Percentiles rank a stretch among this genome's conserved stretches.
phyloP scores from a whole-genome alignment of 2,797 vertebrate genomes.

The Molothrus aeneus region DNA sequence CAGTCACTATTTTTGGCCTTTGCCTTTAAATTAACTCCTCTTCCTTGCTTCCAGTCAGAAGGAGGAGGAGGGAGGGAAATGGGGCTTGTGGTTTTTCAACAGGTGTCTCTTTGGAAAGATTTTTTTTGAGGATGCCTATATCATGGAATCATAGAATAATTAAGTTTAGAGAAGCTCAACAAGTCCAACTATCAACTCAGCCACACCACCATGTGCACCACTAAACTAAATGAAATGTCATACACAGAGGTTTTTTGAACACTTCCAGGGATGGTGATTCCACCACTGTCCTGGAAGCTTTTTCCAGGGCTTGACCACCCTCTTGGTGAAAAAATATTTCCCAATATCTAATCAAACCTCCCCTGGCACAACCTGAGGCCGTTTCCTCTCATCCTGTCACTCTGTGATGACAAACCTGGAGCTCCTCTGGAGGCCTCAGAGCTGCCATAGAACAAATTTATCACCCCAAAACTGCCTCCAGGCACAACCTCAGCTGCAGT shows the following conservation, averaged over 20 bases:
- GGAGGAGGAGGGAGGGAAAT: neutral
- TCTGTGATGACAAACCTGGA: neutral
- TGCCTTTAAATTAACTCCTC: neutral
- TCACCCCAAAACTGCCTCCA: neutral
- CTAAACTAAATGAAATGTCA: neutral
- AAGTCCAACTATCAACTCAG: neutral
- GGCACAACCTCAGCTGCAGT: neutral
- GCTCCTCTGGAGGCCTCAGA: neutral
- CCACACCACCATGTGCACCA: accelerated
- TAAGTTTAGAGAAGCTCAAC: neutral
- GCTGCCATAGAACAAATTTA: neutral
- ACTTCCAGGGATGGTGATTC: neutral
- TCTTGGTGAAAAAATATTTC: neutral
- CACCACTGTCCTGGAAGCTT: neutral
- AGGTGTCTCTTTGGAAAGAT: neutral
- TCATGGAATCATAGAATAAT: too few species aligned
- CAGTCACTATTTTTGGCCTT: neutral
- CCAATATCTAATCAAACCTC: neutral
- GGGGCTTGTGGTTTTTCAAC: neutral
- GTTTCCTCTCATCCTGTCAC: neutral
- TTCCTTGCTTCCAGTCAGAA: neutral
- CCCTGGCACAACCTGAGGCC: neutral
- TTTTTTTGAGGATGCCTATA: neutral
- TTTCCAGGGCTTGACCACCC: neutral
- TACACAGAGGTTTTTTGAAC: too few species aligned